These are phyloP conservation scores for Cheilosia impressa DNA, from an alignment of 2,888 invertebrate species.

Conservation along the genomic window DNA sequence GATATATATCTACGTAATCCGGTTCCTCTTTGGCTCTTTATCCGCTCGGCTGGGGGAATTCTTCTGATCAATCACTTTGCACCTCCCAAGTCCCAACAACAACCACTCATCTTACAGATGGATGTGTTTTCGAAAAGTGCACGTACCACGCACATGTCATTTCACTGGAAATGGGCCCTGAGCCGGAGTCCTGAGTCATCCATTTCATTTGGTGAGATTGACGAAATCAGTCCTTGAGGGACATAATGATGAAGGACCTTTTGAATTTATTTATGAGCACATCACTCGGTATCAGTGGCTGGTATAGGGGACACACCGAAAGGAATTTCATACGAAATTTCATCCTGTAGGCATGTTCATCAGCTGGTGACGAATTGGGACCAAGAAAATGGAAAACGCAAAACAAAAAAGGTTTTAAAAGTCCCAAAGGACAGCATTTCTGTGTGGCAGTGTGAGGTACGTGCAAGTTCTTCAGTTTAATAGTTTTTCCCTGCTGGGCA, in stretches of 20 bases:
- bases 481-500: too few relatives aligned
- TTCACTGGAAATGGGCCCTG: conserved; percentile 25
- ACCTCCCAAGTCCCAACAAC: conserved; percentile 12
- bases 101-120: background rate
- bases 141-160: conserved; percentile 32
- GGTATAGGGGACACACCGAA: background rate
- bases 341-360: conserved; percentile 26
- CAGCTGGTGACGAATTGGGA: conserved; percentile 34
- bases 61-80: conserved; percentile 48
- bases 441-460: too few relatives aligned
- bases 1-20: conserved; percentile 6
- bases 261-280: conserved; percentile 61
- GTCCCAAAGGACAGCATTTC: too few relatives aligned
- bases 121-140: conserved; percentile 22
- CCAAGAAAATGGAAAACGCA: background rate
- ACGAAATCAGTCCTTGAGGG: conserved; percentile 44
- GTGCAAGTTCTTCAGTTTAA: too few relatives aligned
- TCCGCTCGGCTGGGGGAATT: background rate
- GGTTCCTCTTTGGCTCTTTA: conserved; percentile 45
- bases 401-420: too few relatives aligned
- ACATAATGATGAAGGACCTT: conserved; percentile 45
- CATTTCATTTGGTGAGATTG: conserved; percentile 41
- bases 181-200: conserved; percentile 35
- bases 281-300: conserved; percentile 1
- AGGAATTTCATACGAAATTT: background rate